Conservation (phyloP, 2,113 vertebrate genomes). For the Solea senegalensis region DNA sequence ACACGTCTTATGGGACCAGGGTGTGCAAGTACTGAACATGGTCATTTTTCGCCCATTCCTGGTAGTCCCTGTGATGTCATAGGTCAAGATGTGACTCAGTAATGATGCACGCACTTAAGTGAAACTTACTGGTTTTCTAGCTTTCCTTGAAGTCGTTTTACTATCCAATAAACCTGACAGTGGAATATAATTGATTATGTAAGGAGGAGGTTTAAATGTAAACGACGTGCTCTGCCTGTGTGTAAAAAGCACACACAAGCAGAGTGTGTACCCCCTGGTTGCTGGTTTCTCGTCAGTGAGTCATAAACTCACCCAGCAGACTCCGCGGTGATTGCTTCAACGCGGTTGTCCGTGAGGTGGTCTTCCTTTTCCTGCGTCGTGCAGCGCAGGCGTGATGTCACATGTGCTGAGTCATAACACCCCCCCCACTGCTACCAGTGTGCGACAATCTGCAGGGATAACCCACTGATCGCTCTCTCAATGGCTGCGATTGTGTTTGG, state of each 20-base stretch:
- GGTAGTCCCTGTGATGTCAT: constrained; percentile 42
- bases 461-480: constrained; percentile 43
- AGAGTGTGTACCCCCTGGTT: constrained; percentile 40
- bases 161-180: constrained; percentile 51
- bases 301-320: constrained; percentile 48
- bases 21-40: constrained; percentile 21
- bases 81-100: constrained; percentile 50
- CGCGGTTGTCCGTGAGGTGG: constrained; percentile 53
- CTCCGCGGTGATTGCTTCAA: constrained; percentile 63
- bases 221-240: constrained; percentile 8
- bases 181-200: constrained; percentile 50
- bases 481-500: constrained; percentile 42
- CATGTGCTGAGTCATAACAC: constrained; percentile 54
- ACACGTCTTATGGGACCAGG: constrained; percentile 22
- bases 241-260: constrained; percentile 50
- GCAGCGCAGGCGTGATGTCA: constrained; percentile 58
- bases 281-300: constrained; percentile 52
- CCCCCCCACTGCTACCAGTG: constrained; percentile 18
- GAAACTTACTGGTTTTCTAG: constrained; percentile 25
- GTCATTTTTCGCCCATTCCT: constrained; percentile 25
- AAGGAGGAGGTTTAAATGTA: constrained; percentile 36
- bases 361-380: constrained; percentile 63
- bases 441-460: constrained; percentile 36
- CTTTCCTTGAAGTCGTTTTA: constrained; percentile 44
- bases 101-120: constrained; percentile 18